Evolutionary conservation across 1,140 invertebrate species (phyloP), one percentile per base, ranked within the genome.

Genomic region (Zaprionus camerounensis): DNA sequence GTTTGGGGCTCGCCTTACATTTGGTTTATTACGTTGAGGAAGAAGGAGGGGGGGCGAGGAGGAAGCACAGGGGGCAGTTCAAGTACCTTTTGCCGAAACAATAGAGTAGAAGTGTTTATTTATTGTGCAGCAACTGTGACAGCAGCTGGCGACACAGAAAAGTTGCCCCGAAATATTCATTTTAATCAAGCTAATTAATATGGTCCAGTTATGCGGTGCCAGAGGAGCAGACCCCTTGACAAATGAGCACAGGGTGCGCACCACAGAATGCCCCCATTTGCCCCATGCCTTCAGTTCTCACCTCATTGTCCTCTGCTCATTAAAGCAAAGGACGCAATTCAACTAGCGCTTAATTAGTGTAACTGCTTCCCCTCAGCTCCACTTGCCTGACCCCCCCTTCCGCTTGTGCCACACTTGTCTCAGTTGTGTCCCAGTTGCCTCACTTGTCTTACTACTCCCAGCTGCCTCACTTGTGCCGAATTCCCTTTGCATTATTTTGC

Each of bases 141-240:
- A 58, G 61, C 78, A 76, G 71, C 73, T 74, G 81, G 85, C 71
- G 64, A 76, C 73, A 76, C 73, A 76, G 20, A 63, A 62, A 74
- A 82, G 62, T 80, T 88, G 71, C 70, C 64, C 76, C 20, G 12
- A 90, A 90, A 91, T 90, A 90, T 90, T 91, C 84, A 91, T 85
- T 90, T 90, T 90, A 91, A 90, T 90, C 85, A 90, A 90, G 85
- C 86, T 90, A 90, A 90, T 90, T 90, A 90, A 90, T 91, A 91
- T 82, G 85, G 86, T 86, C 85, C 76, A 90, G 79, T 82, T 76
- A 55, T 63, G 24, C 76, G 69, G 51, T 46, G 36, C 36, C 51
- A n/a, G 22, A 83, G 80, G 83, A 83, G n/a, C 38, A 46, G 41
- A 20, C 46, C 20, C 20, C 46, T 84, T 84, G 78, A 44, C 66